Conservation (phyloP, 2,888 invertebrate species). For the Sclerodermus sp. region DNA sequence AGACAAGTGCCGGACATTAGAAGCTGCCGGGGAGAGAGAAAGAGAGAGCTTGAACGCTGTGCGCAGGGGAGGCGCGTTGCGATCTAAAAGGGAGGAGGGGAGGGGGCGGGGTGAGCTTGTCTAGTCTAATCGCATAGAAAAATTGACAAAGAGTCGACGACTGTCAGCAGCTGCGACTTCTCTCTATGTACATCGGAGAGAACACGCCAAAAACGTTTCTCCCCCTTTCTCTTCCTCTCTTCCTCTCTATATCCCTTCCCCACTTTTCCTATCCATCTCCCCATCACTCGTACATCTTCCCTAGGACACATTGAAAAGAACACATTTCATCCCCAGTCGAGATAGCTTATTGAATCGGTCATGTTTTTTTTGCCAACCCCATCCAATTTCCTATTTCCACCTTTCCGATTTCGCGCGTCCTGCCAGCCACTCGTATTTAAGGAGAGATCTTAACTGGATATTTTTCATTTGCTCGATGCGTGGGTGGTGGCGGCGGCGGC, state of each 20-base stretch:
- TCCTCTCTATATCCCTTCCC: neutral
- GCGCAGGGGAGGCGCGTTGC: conserved; percentile 15
- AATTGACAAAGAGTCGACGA: conserved; percentile 51
- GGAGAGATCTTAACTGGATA: too few relatives aligned
- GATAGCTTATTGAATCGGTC: conserved; percentile 20
- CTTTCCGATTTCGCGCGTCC: conserved; percentile 9
- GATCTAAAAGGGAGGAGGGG: conserved; percentile 22
- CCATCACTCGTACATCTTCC: conserved; percentile 13
- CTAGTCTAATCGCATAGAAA: conserved; percentile 44
- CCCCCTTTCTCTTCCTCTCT: neutral
- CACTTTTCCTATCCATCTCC: conserved; percentile 3
- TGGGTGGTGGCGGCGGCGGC: too few relatives aligned
- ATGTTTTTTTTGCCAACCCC: conserved; percentile 24
- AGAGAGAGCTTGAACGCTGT: conserved; percentile 5
- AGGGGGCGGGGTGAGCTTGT: conserved; percentile 13
- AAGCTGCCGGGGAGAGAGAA: conserved; percentile 11
- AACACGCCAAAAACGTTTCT: neutral
- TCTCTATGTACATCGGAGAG: conserved; percentile 5
- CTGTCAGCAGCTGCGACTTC: conserved; percentile 48
- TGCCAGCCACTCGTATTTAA: too few relatives aligned
- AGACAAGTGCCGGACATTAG: conserved; percentile 29
- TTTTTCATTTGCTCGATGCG: too few relatives aligned
- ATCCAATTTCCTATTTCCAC: conserved; percentile 22
- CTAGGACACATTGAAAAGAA: conserved; percentile 24
- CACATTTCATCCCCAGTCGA: conserved; percentile 19